Percentiles rank a stretch among this genome's conserved stretches.
Conservation (phyloP, 2,888 invertebrate genomes). For the Eugnorisma glareosa region DNA sequence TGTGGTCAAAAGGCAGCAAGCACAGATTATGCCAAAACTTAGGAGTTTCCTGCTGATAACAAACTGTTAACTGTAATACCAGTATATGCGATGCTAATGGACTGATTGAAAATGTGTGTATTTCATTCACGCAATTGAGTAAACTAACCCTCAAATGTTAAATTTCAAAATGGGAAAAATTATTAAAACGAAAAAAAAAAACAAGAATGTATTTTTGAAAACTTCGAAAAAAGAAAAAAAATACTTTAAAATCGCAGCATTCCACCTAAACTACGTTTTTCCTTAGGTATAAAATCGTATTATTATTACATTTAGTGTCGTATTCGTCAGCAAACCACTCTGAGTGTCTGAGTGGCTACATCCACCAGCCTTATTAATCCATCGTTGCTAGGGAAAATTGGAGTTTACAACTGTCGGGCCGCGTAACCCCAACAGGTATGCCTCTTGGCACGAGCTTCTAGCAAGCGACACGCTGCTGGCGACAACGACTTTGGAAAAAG, state of each 20-base stretch:
- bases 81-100: neutral
- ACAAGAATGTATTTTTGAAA: neutral
- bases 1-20: conserved; percentile 1
- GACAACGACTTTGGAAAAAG: too few relatives aligned
- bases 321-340: neutral
- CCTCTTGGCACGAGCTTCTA: too few relatives aligned
- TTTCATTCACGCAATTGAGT: neutral
- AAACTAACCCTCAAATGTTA: too few relatives aligned
- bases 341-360: neutral
- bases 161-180: neutral
- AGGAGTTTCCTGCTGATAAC: conserved; percentile 1
- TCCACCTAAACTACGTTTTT: neutral
- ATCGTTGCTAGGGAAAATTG: too few relatives aligned
- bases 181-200: neutral
- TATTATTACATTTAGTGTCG: too few relatives aligned
- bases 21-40: neutral
- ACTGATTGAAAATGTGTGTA: neutral
- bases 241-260: neutral
- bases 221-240: too few relatives aligned
- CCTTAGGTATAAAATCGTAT: too few relatives aligned
- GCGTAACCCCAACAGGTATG: too few relatives aligned
- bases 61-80: neutral
- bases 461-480: too few relatives aligned
- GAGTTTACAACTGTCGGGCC: too few relatives aligned
- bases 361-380: neutral